These are phyloP conservation scores for Crotalus tigris DNA, from an alignment of 2,113 vertebrate species.

Conservation along the genomic window DNA sequence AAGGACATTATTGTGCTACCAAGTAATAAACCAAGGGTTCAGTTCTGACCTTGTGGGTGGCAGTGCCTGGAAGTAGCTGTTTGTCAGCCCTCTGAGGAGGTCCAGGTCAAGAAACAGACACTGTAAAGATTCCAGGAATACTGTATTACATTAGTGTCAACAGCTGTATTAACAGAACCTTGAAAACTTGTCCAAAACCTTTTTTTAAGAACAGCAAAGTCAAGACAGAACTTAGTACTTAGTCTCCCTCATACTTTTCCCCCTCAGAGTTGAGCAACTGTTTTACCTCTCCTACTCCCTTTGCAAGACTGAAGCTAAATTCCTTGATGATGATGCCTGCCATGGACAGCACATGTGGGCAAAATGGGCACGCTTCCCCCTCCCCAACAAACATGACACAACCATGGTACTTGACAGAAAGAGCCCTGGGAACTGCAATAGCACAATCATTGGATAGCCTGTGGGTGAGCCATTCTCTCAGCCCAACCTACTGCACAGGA, in stretches of 20 bases:
- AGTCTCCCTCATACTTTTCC: neutral
- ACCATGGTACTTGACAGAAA: neutral
- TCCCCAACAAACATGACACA: neutral
- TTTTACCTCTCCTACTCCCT: neutral
- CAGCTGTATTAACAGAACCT: neutral
- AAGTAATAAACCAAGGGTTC: neutral
- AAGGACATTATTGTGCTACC: neutral
- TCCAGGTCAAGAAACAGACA: neutral
- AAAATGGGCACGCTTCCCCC: neutral
- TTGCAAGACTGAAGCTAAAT: neutral
- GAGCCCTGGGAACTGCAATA: neutral
- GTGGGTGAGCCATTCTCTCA: too few relatives aligned
- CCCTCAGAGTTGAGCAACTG: neutral
- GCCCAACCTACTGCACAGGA: neutral
- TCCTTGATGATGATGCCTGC: neutral
- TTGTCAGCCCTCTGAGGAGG: neutral
- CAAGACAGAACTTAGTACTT: neutral
- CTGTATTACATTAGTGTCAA: neutral
- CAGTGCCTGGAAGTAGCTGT: neutral
- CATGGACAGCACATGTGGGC: neutral
- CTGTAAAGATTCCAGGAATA: neutral
- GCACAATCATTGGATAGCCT: neutral
- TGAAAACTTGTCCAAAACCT: neutral
- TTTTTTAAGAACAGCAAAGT: neutral
- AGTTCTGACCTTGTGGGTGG: neutral